Evolutionary conservation across 2,888 invertebrate species (phyloP).

Genomic region (Reticulitermes lucifugus): DNA sequence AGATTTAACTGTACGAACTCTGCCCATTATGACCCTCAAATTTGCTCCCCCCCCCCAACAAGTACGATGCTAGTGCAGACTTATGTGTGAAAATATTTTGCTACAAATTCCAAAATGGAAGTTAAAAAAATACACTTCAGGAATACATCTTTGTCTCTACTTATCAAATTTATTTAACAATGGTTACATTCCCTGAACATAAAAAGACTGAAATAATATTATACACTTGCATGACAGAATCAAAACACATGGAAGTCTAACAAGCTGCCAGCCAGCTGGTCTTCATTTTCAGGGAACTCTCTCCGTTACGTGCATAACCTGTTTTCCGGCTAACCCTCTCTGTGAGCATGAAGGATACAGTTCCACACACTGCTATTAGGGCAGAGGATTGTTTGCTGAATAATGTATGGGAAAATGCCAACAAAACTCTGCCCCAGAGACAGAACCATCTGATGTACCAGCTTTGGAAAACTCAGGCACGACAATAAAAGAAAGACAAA

Average conservation of each 20-base stretch:
- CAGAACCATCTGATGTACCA: too few relatives aligned
- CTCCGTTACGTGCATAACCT: background rate
- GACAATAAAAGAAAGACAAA: background rate
- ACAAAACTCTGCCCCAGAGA: too few relatives aligned
- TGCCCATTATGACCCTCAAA: too few relatives aligned
- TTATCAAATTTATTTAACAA: slow-evolving; percentile 48
- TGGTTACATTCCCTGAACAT: slow-evolving; percentile 42
- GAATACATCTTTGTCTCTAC: slow-evolving; percentile 26
- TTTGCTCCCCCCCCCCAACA: too few relatives aligned
- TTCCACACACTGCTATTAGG: too few relatives aligned
- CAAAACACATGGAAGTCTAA: background rate
- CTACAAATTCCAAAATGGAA: too few relatives aligned
- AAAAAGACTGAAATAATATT: slow-evolving; percentile 23
- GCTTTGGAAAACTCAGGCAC: background rate
- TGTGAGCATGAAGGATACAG: background rate
- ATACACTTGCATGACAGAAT: slow-evolving; percentile 20
- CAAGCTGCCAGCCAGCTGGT: background rate
- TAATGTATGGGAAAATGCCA: too few relatives aligned
- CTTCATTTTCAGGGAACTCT: background rate
- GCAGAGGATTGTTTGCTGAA: too few relatives aligned
- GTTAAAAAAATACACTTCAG: too few relatives aligned
- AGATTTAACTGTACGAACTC: too few relatives aligned
- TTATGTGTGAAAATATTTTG: too few relatives aligned
- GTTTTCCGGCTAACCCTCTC: background rate
- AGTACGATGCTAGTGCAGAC: too few relatives aligned